Conservation (phyloP, 2,113 vertebrate species). For the Odocoileus virginianus region DNA sequence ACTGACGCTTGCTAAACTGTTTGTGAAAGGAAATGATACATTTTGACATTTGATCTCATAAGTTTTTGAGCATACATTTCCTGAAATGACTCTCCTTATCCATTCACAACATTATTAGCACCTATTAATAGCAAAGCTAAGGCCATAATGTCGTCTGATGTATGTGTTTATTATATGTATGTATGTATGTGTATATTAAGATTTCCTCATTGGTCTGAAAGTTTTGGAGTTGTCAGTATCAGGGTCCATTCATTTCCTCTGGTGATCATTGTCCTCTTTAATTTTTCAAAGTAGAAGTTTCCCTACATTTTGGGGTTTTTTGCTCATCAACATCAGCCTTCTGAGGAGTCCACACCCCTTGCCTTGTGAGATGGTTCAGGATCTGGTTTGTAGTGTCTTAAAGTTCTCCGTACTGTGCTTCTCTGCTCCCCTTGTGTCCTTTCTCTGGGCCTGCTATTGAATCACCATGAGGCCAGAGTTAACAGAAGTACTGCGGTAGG, state of each 20-base stretch:
- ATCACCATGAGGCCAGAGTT: neutral
- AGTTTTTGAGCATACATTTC: neutral
- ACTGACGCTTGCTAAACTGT: accelerated
- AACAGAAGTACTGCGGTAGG: neutral
- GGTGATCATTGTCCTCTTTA: neutral
- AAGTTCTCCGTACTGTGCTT: neutral
- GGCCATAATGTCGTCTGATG: accelerated
- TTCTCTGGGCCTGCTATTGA: neutral
- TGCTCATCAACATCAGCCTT: neutral
- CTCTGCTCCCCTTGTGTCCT: neutral
- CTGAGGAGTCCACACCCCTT: neutral
- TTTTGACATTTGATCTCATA: neutral
- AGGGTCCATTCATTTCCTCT: neutral
- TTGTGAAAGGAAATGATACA: neutral
- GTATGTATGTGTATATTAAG: neutral
- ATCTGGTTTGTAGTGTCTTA: neutral
- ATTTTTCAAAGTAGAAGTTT: neutral
- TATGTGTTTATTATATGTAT: neutral
- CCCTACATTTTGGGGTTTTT: neutral
- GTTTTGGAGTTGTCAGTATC: neutral
- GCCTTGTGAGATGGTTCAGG: neutral
- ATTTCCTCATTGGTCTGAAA: neutral
- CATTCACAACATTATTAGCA: too few species aligned
- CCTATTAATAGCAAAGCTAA: neutral
- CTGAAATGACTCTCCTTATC: neutral